Base-by-base conservation (phyloP, 2,797 vertebrate genomes). In the Phaenicophaeus curvirostris region DNA sequence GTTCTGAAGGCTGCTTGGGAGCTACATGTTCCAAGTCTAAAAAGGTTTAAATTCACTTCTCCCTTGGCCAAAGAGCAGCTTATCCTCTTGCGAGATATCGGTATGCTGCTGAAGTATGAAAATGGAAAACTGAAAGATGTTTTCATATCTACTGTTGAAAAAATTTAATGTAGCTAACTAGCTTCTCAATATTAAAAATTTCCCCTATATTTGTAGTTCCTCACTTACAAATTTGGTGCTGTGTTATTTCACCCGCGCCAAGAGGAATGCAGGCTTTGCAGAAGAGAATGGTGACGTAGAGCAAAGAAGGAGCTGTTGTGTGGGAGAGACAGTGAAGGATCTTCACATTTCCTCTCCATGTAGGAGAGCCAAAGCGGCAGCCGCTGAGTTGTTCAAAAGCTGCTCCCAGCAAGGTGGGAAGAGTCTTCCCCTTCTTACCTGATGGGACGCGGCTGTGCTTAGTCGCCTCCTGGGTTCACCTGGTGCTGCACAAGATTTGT, bases 181-280 rank as follows among this genome's bases (percentile, higher is more conserved):
- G 35, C 23, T 85, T 35, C n/a, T 89, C 44, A 67, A 24, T 79
- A 68, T 30, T 85, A 57, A 57, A 89, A 88, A 81, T 33, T 23
- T 30, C 11, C 37, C 20, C 4, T 7, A 6, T 3, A 1, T 76
- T 83, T 93, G 51, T 76, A 69, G 53, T 94, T 57, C 23, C 17
- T 83, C 3, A 5, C 12, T 21, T 68, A 42, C 1, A 50, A 27
- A 58, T 82, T 62, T n/a, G 46, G 19, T 73, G n/a, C 35, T 11
- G 21, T 0, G 0, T 71, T 59, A 23, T 51, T 90, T 90, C 31
- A 24, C 4, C 30, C 55, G 8, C 44, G 74, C 53, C 48, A n/a
- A 59, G 30, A 50, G 51, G 31, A 54, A n/a, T 10, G n/a, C 42
- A 59, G 35, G 30, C 65, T 89, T 93, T 83, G 28, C 54, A 58